Base-by-base conservation (phyloP, 1,140 invertebrate species). In the Drosophila arizonae region DNA sequence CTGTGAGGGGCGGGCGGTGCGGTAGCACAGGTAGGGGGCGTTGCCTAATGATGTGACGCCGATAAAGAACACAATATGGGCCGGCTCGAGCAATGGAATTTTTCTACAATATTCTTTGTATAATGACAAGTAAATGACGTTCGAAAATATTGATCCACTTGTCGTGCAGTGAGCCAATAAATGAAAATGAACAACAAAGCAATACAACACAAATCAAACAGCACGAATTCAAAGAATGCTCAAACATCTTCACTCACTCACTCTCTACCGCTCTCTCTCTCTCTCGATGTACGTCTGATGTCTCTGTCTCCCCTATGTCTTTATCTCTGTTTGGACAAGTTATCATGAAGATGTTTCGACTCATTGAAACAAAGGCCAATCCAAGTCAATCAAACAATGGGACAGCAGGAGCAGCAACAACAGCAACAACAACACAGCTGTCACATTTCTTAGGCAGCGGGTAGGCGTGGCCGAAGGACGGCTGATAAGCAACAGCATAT, bases 291-390 rank as follows among this genome's bases (percentile, higher is more conserved):
- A 33, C 30, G 6, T 33, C 33, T 33, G 28, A 30, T 30, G 33
- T 9, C 33, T 33, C 33, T 30, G 28, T 30, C 28, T 30, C 28
- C 28, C 6, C 28, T 30, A 30, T 30, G 28, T 62, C 45, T 17
- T 17, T 43, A 21, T 24, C 26, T 24, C 51, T 87, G 68, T 79
- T 86, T 86, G 76, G 76, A 87, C 79, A 86, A 86, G 82, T 81
- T 87, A 81, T 86, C 82, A 72, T 79, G 84, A 86, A 86, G 82
- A 86, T 87, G 82, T 82, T 81, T 76, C 69, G 72, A 82, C 82
- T 87, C 84, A 82, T 86, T 87, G 82, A 86, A 87, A 86, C 82
- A 86, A 86, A 86, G 82, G 76, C 54, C 82, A 75, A 87, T 81
- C 41, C 54, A 28, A 71, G 71, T 87, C 82, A 86, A 86, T 86